phyloP scores from a whole-genome alignment of 2,113 vertebrate genomes.

The Chloebia gouldiae region DNA sequence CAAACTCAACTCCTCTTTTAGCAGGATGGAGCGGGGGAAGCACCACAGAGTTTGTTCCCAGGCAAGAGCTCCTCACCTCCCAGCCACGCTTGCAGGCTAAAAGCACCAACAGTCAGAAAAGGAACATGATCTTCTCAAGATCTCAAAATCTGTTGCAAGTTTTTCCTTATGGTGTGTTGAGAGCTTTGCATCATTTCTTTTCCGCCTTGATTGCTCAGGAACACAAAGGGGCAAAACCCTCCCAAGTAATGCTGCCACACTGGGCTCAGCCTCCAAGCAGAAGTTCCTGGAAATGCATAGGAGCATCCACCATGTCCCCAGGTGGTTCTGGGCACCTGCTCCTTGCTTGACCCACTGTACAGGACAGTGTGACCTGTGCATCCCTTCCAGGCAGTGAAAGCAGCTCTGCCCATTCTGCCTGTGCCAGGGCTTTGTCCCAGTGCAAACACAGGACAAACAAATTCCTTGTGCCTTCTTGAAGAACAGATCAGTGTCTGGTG shows the following conservation, averaged over 20 bases:
- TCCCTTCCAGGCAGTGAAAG: background rate
- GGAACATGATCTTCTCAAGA: background rate
- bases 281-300: background rate
- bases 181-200: background rate
- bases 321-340: background rate
- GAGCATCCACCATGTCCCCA: background rate
- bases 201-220: background rate
- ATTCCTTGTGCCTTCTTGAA: background rate
- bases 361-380: background rate
- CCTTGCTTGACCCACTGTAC: accelerated
- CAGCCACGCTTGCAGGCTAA: background rate
- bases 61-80: background rate
- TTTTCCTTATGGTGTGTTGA: background rate
- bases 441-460: background rate
- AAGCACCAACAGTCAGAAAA: background rate
- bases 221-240: background rate
- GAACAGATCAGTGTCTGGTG: background rate
- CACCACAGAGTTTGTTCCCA: background rate
- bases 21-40: background rate
- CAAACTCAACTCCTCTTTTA: background rate
- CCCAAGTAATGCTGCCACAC: accelerated
- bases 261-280: background rate
- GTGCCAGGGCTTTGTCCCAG: background rate
- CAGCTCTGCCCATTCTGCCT: background rate
- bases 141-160: background rate